Percentiles rank a stretch among this genome's conserved stretches.
Evolutionary conservation across 2,113 vertebrate species (phyloP).

Genomic region (Onychorhynchus coronatus): DNA sequence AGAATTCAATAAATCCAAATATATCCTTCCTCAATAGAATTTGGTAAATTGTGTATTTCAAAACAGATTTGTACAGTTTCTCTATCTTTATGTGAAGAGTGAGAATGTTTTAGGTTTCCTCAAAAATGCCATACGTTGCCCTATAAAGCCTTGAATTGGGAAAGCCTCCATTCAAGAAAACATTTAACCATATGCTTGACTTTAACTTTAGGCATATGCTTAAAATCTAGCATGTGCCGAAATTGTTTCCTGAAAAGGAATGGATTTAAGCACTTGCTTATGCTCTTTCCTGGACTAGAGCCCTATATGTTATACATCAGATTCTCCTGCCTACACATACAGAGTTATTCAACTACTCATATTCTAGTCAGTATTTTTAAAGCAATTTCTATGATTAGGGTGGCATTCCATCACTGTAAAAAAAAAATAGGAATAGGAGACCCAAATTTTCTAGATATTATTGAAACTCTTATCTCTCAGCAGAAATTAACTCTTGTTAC

Average conservation of each 20-base stretch:
- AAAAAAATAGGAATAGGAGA: background rate
- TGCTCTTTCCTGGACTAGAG: constrained; percentile 15
- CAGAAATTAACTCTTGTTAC: background rate
- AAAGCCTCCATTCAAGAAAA: constrained; percentile 45
- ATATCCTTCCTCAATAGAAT: background rate
- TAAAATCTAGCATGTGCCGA: constrained; percentile 18
- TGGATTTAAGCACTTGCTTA: constrained; percentile 27
- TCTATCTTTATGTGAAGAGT: background rate
- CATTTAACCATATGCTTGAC: constrained; percentile 55
- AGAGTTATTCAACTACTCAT: background rate
- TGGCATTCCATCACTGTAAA: background rate
- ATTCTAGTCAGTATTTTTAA: background rate
- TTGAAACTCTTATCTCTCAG: background rate
- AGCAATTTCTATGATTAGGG: background rate
- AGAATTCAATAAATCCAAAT: background rate
- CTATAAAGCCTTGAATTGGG: constrained; percentile 12
- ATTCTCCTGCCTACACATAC: background rate
- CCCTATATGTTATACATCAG: background rate
- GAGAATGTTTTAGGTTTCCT: constrained; percentile 33
- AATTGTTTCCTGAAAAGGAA: constrained; percentile 19
- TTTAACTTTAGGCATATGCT: constrained; percentile 50
- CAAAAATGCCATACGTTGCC: constrained; percentile 50
- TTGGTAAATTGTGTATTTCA: background rate
- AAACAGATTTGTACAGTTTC: background rate
- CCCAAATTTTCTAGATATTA: background rate